Evolutionary conservation across 2,113 vertebrate species (phyloP), one percentile per base, ranked within the genome.

Genomic region (Cebus imitator): DNA sequence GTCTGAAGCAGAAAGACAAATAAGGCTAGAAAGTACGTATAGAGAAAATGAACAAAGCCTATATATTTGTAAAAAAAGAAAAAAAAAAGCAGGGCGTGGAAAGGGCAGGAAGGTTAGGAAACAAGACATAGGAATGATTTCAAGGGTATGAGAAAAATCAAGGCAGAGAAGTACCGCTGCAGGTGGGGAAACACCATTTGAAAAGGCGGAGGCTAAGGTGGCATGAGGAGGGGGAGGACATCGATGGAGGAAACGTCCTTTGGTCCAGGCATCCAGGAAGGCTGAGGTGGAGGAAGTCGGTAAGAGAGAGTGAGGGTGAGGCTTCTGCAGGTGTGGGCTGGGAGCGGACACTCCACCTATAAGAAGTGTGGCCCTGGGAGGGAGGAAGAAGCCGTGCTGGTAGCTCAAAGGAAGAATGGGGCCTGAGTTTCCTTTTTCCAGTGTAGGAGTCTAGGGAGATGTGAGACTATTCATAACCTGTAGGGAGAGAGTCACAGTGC

Each of bases 11-110:
- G 48, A 17, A 45, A 58, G 45, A 61, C n/a, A 50, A 70, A 61
- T 50, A 20, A 16, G 25, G 55, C 2, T 32, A 61, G 17, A 48
- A 50, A 8, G 37, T n/a, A 1, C 35, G 4, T 3, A 32, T 0
- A 81, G n/a, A 75, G 45, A 58, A 64, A 40, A 68, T 9, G 11
- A 81, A 90, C 58, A 37, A 50, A 86, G 4, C 18, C 48, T 72
- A 27, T 21, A 1, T 7, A 6, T 52, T 73, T 72, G 40, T 50
- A 14, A 17, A 52, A 52, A 52, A 17, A 52, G 4, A 14, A 13
- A 13, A 20, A 68, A 57, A 85, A n/a, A n/a, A 83, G 23, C 4
- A 52, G 30, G 20, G 8, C 8, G 5, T 64, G 3, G 30, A 21
- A 40, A 20, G 27, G 30, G 87, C 6, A 12, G 10, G 32, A 75